A percentile compares a stretch with the other conserved stretches of the same genome.
Evolutionary conservation across 2,888 invertebrate genomes (phyloP).

Genomic region (Epistrophe grossulariae): DNA sequence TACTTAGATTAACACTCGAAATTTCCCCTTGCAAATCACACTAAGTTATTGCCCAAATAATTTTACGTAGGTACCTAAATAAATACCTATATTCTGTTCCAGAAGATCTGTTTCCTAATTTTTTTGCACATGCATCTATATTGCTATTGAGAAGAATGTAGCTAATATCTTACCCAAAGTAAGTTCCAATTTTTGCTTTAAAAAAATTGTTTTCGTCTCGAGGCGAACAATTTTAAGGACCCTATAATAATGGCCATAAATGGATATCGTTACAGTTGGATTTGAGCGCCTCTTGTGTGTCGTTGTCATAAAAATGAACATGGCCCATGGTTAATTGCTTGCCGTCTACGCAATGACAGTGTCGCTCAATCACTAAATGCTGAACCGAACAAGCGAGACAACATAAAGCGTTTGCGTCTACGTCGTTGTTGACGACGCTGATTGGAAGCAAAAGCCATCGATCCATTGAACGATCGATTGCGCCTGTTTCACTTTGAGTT

Average conservation of each 20-base stretch:
- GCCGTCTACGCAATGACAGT: constrained; percentile 74
- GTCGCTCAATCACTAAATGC: constrained; percentile 68
- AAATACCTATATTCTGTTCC: no score
- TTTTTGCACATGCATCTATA: no score
- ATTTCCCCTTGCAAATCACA: no score
- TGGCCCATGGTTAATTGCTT: constrained; percentile 74
- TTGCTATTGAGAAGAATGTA: no score
- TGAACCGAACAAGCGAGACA: constrained; percentile 28
- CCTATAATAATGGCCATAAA: constrained; percentile 41
- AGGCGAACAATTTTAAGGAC: constrained; percentile 8
- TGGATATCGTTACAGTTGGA: constrained; percentile 35
- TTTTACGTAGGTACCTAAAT: no score
- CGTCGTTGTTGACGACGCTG: constrained; percentile 10
- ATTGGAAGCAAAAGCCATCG: constrained; percentile 63
- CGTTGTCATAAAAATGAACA: constrained; percentile 70
- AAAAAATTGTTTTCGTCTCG: no score
- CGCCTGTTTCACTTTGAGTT: constrained; percentile 47
- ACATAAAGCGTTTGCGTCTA: constrained; percentile 5
- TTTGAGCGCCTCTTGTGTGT: constrained; percentile 71
- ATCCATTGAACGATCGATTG: constrained; percentile 64
- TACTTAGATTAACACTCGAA: no score
- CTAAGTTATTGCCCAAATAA: no score
- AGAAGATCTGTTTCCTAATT: no score
- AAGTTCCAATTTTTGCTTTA: no score
- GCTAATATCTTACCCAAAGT: no score